Base-by-base conservation (phyloP, 1,140 invertebrate genomes). In the Augochlora pura region DNA sequence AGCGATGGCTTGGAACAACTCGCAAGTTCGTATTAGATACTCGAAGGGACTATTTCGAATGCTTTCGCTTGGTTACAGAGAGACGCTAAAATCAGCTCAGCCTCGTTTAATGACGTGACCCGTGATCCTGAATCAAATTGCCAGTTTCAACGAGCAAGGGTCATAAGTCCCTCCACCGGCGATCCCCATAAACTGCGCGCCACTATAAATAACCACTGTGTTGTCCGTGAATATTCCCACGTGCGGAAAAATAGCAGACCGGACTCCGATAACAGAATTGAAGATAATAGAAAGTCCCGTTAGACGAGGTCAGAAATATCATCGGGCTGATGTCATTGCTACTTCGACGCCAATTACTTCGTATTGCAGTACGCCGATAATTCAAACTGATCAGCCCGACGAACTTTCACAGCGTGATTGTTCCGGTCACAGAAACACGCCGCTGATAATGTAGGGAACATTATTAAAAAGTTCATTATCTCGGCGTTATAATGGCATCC, bases 291-390 rank as follows among this genome's bases (percentile, higher is more conserved):
- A 76, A 68, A 60, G 39, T 9, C 16, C 1, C 8, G 18, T 52
- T 59, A 18, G 12, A 39, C 27, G 18, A 42, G 6, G 46, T 46
- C 5, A 10, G 16, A 5, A 62, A 64, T 52, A 62, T 39, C 62
- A 65, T 42, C 10, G 60, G n/a, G 66, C 49, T 85, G 83, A 86
- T 80, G 83, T 85, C 83, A 86, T 73, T 76, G 39, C 42, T 86
- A 82, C 77, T 85, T 82, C 71, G n/a, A 82, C 66, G 39, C 18
- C 54, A 59, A 73, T 81, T 85, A 81, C 57, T 84, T 85, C 81
- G 52, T 12, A 54, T 72, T 60, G 49, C 64, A 52, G 57, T 74
- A 71, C 38, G 39, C 21, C 32, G 39, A 25, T 70, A 82, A 84
- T 63, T 62, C 52, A 49, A 72, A 76, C 62, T 9, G 42, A 77